Evolutionary conservation across 2,888 invertebrate genomes (phyloP).

Genomic region (Neoascia interrupta): DNA sequence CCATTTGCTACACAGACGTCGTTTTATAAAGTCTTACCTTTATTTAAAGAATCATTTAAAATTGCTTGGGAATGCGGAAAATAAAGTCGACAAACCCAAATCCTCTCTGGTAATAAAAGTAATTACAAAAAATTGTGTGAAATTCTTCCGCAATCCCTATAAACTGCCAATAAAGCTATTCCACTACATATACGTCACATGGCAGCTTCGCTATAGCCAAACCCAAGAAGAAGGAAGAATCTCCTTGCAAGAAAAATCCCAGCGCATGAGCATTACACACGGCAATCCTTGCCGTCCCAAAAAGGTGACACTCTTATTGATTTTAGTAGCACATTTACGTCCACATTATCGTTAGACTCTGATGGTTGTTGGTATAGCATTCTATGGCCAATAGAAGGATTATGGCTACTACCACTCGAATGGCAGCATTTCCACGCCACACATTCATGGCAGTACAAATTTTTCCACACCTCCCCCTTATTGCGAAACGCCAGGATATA

Average conservation of each 20-base stretch:
- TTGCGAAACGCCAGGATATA: neutral
- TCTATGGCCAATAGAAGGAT: conserved; percentile 69
- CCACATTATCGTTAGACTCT: conserved; percentile 79
- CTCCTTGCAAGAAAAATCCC: conserved; percentile 41
- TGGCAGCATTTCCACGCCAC: conserved; percentile 61
- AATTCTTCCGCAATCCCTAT: conserved; percentile 61
- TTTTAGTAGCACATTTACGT: conserved; percentile 79
- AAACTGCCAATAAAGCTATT: conserved; percentile 66
- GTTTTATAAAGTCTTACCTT: too few species aligned
- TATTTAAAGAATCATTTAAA: conserved; percentile 44
- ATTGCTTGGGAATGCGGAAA: conserved; percentile 51
- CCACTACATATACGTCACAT: conserved; percentile 50
- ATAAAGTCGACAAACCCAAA: conserved; percentile 39
- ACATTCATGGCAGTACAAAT: conserved; percentile 61
- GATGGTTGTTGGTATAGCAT: conserved; percentile 72
- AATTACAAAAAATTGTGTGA: conserved; percentile 59
- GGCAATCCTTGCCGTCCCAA: conserved; percentile 38
- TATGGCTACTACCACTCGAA: conserved; percentile 69
- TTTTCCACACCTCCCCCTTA: conserved; percentile 55
- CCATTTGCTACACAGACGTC: too few species aligned
- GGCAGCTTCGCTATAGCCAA: neutral
- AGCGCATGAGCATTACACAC: conserved; percentile 61
- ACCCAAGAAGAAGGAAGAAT: conserved; percentile 31
- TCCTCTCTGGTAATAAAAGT: conserved; percentile 50
- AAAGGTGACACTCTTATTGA: conserved; percentile 75